These are phyloP conservation scores for Homarus gammarus DNA, from an alignment of 2,888 invertebrate species.

Conservation along the genomic window DNA sequence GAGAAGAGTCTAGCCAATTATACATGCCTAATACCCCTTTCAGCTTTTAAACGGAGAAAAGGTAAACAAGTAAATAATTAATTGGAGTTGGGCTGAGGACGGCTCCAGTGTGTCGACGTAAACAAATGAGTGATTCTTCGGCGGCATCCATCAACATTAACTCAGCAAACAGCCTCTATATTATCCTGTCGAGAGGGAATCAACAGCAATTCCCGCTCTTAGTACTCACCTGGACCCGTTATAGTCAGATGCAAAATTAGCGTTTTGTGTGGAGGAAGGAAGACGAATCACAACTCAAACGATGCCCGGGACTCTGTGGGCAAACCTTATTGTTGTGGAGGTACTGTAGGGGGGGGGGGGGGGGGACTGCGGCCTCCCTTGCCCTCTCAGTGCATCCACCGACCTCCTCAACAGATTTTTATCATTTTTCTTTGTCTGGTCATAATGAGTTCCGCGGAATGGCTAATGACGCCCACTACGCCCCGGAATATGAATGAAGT, in stretches of 20 bases:
- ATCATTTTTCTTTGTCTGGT: conserved; percentile 24
- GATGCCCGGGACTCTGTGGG: background rate
- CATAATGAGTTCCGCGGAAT: conserved; percentile 22
- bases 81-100: no score
- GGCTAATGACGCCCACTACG: background rate
- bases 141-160: conserved; percentile 40
- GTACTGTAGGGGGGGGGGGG: background rate
- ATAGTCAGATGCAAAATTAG: conserved; percentile 1
- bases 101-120: background rate
- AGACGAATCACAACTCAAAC: background rate
- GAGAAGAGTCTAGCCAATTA: no score
- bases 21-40: no score
- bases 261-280: background rate
- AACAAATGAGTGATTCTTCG: conserved; percentile 18
- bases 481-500: conserved; percentile 20
- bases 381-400: background rate
- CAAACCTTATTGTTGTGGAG: background rate
- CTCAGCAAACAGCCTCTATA: conserved; percentile 34
- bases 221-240: conserved; percentile 7
- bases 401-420: conserved; percentile 14
- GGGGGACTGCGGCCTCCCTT: background rate
- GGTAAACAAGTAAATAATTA: no score
- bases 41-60: no score
- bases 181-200: conserved; percentile 29
- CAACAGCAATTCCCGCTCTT: conserved; percentile 5